Conservation (phyloP, 1,140 invertebrate species). For the Drosophila repletoides region DNA sequence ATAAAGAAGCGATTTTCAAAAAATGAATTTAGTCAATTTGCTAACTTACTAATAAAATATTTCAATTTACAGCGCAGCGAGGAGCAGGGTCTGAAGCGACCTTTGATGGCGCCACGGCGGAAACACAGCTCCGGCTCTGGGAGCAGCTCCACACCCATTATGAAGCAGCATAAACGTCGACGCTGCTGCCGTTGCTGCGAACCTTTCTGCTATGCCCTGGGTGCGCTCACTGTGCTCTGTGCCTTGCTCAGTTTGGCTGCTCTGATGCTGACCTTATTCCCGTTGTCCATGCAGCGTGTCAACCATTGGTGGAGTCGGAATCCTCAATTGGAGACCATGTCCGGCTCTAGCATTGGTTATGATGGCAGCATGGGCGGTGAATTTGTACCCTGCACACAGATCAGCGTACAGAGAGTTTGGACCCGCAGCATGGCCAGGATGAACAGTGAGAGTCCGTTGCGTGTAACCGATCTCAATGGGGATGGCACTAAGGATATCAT, state of each 20-base stretch:
- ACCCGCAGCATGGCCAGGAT: conserved; percentile 88
- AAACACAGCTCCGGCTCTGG: conserved; percentile 82
- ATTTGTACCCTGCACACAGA: conserved; percentile 87
- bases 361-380: conserved; percentile 71
- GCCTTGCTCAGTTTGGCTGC: conserved; percentile 85
- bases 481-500: conserved; percentile 90
- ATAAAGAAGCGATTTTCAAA: too few species aligned
- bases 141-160: conserved; percentile 82
- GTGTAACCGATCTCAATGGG: conserved; percentile 88
- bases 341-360: conserved; percentile 29
- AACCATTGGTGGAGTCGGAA: conserved; percentile 84
- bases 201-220: conserved; percentile 85
- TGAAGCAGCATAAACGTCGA: conserved; percentile 82
- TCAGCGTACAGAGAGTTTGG: conserved; percentile 89
- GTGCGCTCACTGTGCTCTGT: conserved; percentile 84
- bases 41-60: background rate
- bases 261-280: conserved; percentile 87
- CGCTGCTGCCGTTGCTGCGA: conserved; percentile 84
- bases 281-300: conserved; percentile 85
- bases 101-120: conserved; percentile 88
- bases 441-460: conserved; percentile 89
- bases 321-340: conserved; percentile 19
- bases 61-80: conserved; percentile 85
- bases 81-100: conserved; percentile 88
- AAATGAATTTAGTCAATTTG: background rate